Percentiles rank a stretch among this genome's conserved stretches.
Evolutionary conservation across 2,888 invertebrate genomes (phyloP).

Genomic region (Hirudinaria manillensis): DNA sequence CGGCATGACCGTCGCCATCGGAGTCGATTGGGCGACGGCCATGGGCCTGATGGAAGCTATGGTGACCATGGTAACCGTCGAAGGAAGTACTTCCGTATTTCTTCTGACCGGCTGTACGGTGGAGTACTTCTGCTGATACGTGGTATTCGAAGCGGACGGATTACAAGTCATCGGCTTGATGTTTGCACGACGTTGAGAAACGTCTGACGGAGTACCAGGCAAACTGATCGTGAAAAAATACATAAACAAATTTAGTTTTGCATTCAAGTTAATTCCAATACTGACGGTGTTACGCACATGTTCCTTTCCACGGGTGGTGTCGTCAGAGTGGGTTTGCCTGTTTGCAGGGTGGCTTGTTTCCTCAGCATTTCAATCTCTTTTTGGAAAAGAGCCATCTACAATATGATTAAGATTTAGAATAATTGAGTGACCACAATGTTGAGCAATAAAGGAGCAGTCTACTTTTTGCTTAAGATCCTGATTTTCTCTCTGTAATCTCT

Average conservation of each 20-base stretch:
- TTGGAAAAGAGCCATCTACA: conserved; percentile 13
- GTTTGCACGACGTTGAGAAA: conserved; percentile 61
- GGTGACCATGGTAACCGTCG: conserved; percentile 26
- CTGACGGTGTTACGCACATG: conserved; percentile 8
- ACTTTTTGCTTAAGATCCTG: conserved; percentile 46
- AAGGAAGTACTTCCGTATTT: conserved; percentile 24
- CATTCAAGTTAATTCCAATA: too few species aligned
- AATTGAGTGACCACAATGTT: neutral
- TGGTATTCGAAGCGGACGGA: conserved; percentile 14
- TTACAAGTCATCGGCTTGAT: conserved; percentile 86
- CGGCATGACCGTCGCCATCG: conserved; percentile 53
- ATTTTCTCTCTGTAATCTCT: conserved; percentile 40
- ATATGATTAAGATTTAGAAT: neutral
- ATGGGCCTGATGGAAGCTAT: conserved; percentile 34
- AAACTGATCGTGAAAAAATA: neutral
- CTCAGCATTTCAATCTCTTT: conserved; percentile 29
- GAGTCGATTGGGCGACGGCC: conserved; percentile 42
- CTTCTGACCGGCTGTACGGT: conserved; percentile 45
- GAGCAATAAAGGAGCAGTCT: conserved; percentile 18
- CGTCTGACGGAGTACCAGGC: conserved; percentile 2
- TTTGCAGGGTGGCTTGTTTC: conserved; percentile 14
- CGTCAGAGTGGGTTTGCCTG: conserved; percentile 4
- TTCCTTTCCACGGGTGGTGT: conserved; percentile 26
- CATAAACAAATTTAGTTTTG: too few species aligned
- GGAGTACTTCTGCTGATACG: conserved; percentile 37